Conservation (phyloP, 2,888 invertebrate species). For the Boloria euphrosyne region DNA sequence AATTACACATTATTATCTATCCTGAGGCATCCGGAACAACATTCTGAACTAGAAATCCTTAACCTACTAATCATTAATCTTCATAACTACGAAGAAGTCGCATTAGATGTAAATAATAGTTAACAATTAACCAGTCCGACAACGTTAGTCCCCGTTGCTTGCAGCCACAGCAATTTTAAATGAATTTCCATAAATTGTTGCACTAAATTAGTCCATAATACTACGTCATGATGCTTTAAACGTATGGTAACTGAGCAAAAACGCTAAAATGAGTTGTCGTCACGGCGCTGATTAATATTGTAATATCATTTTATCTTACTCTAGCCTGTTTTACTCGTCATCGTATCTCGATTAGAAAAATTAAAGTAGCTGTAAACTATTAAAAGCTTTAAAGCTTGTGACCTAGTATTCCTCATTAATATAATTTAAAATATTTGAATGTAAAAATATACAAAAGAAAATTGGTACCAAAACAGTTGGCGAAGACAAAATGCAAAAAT, state of each 20-base stretch:
- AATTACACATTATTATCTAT: constrained; percentile 42
- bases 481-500: too few relatives aligned
- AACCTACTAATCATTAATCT: constrained; percentile 59
- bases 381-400: too few relatives aligned
- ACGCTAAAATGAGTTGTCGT: constrained; percentile 17
- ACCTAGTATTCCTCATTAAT: too few relatives aligned
- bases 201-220: constrained; percentile 25
- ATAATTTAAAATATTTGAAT: too few relatives aligned
- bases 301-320: constrained; percentile 2
- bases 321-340: not conserved
- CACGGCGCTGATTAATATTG: not conserved
- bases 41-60: constrained; percentile 51
- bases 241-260: constrained; percentile 11
- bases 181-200: constrained; percentile 23
- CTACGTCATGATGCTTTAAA: constrained; percentile 4
- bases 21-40: constrained; percentile 45
- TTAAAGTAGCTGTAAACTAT: not conserved
- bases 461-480: too few relatives aligned
- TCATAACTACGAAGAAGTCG: constrained; percentile 51
- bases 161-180: constrained; percentile 22
- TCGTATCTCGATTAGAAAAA: constrained; percentile 4
- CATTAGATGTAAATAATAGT: constrained; percentile 56
- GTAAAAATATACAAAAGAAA: too few relatives aligned
- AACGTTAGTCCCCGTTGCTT: constrained; percentile 36
- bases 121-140: constrained; percentile 62